Percentiles rank a stretch among this genome's conserved stretches.
These are phyloP conservation scores for Dissostichus mawsoni DNA, from an alignment of 2,113 vertebrate species.

Conservation along the genomic window DNA sequence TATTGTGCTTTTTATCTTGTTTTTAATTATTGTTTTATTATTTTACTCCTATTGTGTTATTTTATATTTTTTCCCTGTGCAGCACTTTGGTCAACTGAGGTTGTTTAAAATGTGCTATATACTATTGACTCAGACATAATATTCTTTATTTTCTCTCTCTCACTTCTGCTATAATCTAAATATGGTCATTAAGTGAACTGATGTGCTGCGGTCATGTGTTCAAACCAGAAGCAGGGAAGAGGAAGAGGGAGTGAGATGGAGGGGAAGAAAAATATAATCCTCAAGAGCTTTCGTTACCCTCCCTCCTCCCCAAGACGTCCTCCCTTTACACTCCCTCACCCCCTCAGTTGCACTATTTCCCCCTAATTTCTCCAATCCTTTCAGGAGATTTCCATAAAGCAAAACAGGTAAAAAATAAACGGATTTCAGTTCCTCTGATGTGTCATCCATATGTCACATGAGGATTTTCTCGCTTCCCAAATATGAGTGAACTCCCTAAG, in stretches of 20 bases:
- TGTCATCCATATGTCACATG: constrained; percentile 43
- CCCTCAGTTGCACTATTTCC: constrained; percentile 1
- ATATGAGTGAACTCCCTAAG: constrained; percentile 7
- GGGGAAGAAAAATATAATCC: constrained; percentile 69
- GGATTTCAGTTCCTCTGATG: constrained; percentile 50
- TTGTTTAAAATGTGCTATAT: no score
- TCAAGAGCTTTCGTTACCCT: constrained; percentile 51
- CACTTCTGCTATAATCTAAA: constrained; percentile 65
- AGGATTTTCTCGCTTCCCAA: constrained; percentile 16
- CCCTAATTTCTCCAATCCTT: constrained; percentile 48
- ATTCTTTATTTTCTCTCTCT: constrained; percentile 16
- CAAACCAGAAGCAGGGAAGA: constrained; percentile 36
- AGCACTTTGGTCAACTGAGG: no score
- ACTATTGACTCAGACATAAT: neutral
- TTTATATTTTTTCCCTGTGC: no score
- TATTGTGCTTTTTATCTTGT: no score
- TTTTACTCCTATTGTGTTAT: no score
- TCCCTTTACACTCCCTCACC: constrained; percentile 23
- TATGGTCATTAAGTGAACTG: constrained; percentile 70
- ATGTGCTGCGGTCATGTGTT: constrained; percentile 68
- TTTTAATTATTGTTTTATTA: no score
- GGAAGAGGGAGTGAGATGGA: constrained; percentile 18
- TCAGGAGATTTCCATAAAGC: constrained; percentile 49
- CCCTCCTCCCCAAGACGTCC: constrained; percentile 25
- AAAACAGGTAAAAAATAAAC: constrained; percentile 45